Conservation (phyloP, 1,140 invertebrate genomes). For the Eufriesea mexicana region DNA sequence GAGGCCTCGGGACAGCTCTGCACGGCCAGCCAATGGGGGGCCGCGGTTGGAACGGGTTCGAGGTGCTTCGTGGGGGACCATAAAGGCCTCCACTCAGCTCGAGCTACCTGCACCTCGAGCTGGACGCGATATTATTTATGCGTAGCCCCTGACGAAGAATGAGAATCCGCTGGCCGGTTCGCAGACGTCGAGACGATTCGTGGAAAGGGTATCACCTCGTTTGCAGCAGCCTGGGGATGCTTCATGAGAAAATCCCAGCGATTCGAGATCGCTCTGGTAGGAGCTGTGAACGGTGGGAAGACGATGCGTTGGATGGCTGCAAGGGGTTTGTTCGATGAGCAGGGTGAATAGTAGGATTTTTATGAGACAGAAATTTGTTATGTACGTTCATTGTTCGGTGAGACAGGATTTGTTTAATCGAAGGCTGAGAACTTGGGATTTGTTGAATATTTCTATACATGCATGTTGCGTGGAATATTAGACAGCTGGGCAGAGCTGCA, state of each 20-base stretch:
- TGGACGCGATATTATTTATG: slow-evolving; percentile 45
- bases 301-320: neutral
- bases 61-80: slow-evolving; percentile 57
- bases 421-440: too few relatives aligned
- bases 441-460: too few relatives aligned
- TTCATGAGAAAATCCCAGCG: slow-evolving; percentile 15
- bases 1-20: slow-evolving; percentile 51
- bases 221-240: neutral
- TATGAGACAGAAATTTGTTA: neutral
- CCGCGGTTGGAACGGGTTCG: slow-evolving; percentile 64
- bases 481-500: too few relatives aligned
- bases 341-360: neutral
- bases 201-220: slow-evolving; percentile 3
- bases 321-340: neutral
- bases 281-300: neutral
- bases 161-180: slow-evolving; percentile 3
- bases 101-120: slow-evolving; percentile 47
- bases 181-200: neutral
- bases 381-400: too few relatives aligned
- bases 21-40: slow-evolving; percentile 63
- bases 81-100: slow-evolving; percentile 18
- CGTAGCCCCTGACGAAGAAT: slow-evolving; percentile 21
- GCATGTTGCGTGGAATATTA: too few relatives aligned
- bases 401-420: too few relatives aligned
- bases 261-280: neutral